Conservation (phyloP, 2,797 vertebrate genomes). For the Benthosema pterotum region DNA sequence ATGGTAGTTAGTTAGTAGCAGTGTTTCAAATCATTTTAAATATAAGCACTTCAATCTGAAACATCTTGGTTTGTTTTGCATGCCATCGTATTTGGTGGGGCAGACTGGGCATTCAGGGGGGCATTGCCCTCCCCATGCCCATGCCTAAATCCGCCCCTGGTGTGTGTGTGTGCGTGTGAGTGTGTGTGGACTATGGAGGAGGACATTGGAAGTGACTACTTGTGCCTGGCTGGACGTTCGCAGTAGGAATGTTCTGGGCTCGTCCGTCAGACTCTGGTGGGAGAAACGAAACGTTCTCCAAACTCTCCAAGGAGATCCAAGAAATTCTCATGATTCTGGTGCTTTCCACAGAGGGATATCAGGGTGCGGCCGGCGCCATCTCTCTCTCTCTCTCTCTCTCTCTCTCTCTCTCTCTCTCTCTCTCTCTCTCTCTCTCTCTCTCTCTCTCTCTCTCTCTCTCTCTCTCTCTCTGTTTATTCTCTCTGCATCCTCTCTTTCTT, state of each 20-base stretch:
- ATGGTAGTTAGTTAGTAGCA: too few species aligned
- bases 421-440: conserved; percentile 3
- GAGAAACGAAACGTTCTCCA: conserved; percentile 10
- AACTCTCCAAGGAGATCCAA: conserved; percentile 19
- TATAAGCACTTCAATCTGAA: too few species aligned
- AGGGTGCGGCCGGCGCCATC: conserved; percentile 28
- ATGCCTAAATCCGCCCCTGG: too few species aligned
- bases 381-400: conserved; percentile 40
- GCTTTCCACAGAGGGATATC: conserved; percentile 37
- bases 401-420: conserved; percentile 14
- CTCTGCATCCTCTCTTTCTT: conserved; percentile 7
- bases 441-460: neutral
- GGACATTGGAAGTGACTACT: conserved; percentile 27
- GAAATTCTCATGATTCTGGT: conserved; percentile 43
- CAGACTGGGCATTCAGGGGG: too few species aligned
- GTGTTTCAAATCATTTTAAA: too few species aligned
- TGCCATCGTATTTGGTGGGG: too few species aligned
- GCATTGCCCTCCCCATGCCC: too few species aligned
- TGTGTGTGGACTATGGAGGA: too few species aligned
- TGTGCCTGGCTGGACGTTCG: conserved; percentile 16
- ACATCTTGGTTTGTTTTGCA: too few species aligned
- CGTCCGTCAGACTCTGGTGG: conserved; percentile 40
- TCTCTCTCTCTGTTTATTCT: conserved; percentile 42
- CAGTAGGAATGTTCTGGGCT: conserved; percentile 40
- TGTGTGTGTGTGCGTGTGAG: too few species aligned